phyloP scores from a whole-genome alignment of 2,888 invertebrate species.

The Trileptium ribeirensis region DNA sequence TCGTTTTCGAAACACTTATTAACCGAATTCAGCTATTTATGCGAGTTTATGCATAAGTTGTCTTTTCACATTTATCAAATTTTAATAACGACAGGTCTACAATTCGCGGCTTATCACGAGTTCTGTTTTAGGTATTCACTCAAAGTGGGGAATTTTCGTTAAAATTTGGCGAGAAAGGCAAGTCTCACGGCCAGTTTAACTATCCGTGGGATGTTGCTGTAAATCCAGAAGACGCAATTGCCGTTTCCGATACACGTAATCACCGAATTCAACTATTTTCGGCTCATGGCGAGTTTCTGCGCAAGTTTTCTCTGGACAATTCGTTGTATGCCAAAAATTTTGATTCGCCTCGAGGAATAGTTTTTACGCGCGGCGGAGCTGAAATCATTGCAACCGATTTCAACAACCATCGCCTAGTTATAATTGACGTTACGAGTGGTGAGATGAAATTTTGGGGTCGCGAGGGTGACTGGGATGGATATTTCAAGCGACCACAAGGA shows the following conservation, averaged over 20 bases:
- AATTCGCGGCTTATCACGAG: no score
- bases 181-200: conserved; percentile 77
- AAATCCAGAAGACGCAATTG: conserved; percentile 70
- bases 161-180: conserved; percentile 82
- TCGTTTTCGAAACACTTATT: no score
- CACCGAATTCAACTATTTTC: conserved; percentile 80
- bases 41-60: no score
- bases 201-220: conserved; percentile 97
- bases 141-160: conserved; percentile 68
- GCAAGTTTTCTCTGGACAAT: conserved; percentile 76
- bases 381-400: conserved; percentile 84
- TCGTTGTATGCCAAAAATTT: conserved; percentile 62
- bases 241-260: conserved; percentile 86
- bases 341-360: conserved; percentile 79
- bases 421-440: conserved; percentile 62
- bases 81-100: no score
- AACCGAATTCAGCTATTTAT: no score
- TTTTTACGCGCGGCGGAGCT: conserved; percentile 70
- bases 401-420: conserved; percentile 74
- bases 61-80: no score
- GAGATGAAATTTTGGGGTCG: conserved; percentile 55
- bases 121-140: conserved; percentile 70
- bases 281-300: conserved; percentile 69
- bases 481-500: conserved; percentile 41
- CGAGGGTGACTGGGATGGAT: conserved; percentile 53